These are phyloP conservation scores for Athene noctua DNA, from an alignment of 2,113 vertebrate genomes.

Conservation along the genomic window DNA sequence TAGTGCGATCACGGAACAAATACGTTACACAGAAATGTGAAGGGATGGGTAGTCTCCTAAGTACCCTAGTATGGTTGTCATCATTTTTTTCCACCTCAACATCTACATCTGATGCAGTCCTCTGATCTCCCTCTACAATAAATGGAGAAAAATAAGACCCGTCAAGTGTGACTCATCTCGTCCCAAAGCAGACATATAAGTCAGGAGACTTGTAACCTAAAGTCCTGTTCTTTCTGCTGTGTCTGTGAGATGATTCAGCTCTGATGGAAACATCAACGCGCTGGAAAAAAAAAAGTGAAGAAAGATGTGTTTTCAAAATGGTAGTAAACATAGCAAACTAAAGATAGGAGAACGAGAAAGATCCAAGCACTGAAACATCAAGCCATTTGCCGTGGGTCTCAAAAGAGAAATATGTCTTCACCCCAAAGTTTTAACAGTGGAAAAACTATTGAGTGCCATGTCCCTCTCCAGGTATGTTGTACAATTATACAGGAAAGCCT, in stretches of 20 bases:
- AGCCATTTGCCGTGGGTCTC: neutral
- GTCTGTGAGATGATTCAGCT: neutral
- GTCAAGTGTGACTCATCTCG: neutral
- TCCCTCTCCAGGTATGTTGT: neutral
- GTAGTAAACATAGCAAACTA: neutral
- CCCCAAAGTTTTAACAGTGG: neutral
- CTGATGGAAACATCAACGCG: neutral
- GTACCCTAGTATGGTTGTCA: neutral
- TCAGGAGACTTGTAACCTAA: neutral
- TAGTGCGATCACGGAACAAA: neutral
- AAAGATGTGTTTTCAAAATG: neutral
- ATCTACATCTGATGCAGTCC: neutral
- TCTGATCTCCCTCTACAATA: neutral
- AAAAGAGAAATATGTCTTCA: neutral
- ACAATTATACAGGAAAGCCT: neutral
- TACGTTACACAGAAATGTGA: accelerated
- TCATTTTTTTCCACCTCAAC: neutral
- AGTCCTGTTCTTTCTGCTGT: neutral
- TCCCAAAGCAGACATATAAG: neutral
- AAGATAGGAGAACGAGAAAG: neutral
- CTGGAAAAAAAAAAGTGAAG: neutral
- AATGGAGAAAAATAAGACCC: neutral
- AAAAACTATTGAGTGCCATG: neutral
- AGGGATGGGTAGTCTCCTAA: neutral
- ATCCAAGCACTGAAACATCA: neutral